Percentiles rank a stretch among this genome's conserved stretches.
Conservation (phyloP, 2,888 invertebrate genomes). For the Monopis laevigella region DNA sequence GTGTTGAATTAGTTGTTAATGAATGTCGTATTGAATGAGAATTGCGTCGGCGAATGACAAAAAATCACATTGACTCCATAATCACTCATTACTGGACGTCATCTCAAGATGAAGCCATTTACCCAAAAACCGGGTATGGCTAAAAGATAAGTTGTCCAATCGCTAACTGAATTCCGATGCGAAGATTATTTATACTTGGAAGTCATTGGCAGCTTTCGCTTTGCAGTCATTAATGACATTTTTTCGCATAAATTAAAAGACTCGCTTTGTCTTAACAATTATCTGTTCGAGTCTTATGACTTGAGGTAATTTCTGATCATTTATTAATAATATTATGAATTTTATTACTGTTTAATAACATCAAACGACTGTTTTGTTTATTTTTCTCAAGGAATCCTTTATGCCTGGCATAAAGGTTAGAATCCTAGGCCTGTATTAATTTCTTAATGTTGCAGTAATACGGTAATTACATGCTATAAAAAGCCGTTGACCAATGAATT, state of each 20-base stretch:
- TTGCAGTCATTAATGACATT: slow-evolving; percentile 54
- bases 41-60: background rate
- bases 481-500: slow-evolving; percentile 66
- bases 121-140: slow-evolving; percentile 36
- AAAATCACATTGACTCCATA: slow-evolving; percentile 21
- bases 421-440: slow-evolving; percentile 7
- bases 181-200: slow-evolving; percentile 61
- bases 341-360: no score
- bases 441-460: slow-evolving; percentile 30
- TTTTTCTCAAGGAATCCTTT: no score
- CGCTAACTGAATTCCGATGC: slow-evolving; percentile 53
- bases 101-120: slow-evolving; percentile 60
- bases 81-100: slow-evolving; percentile 19
- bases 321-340: no score
- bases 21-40: background rate
- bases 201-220: slow-evolving; percentile 44
- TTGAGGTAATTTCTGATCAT: no score
- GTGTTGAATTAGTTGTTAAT: slow-evolving; percentile 2
- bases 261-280: background rate
- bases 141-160: slow-evolving; percentile 35
- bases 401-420: no score
- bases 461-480: slow-evolving; percentile 58
- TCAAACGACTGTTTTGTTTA: no score
- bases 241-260: slow-evolving; percentile 18
- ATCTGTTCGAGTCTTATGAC: background rate